These are phyloP conservation scores for Dolomedes plantarius DNA, from an alignment of 2,888 invertebrate genomes.

Conservation along the genomic window DNA sequence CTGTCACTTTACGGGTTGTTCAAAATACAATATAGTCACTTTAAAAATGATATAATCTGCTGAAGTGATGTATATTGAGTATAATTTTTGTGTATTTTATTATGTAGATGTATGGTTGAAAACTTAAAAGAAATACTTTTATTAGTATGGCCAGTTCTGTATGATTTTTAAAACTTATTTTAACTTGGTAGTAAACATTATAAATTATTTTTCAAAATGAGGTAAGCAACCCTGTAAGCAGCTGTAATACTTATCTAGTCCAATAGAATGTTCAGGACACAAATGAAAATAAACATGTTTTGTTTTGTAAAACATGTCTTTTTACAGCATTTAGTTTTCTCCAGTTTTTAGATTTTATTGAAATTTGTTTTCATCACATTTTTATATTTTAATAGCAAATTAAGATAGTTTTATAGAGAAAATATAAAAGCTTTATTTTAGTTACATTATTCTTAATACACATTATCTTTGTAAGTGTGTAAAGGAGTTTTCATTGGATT, in stretches of 20 bases:
- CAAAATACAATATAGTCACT: not conserved
- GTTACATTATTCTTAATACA: constrained; percentile 8
- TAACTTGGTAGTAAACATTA: not conserved
- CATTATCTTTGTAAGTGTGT: not conserved
- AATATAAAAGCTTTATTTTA: not conserved
- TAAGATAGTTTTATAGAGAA: constrained; percentile 12
- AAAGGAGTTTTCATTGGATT: not conserved
- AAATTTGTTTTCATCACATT: constrained; percentile 10
- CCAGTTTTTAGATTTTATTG: constrained; percentile 1
- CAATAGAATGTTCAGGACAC: not conserved
- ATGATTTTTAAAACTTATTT: not conserved
- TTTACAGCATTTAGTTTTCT: constrained; percentile 1
- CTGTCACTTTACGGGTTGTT: not conserved
- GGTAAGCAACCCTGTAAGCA: not conserved
- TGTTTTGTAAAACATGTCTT: not conserved
- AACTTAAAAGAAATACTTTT: not conserved
- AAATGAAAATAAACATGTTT: not conserved
- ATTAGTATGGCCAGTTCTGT: not conserved
- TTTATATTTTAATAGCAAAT: constrained; percentile 5
- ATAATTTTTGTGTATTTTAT: not conserved
- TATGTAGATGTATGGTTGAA: not conserved
- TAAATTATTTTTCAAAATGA: not conserved
- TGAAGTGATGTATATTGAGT: not conserved
- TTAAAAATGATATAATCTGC: not conserved
- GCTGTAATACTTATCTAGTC: constrained; percentile 5